Evolutionary conservation across 2,888 invertebrate species (phyloP).

Genomic region (Iphiclides podalirius): DNA sequence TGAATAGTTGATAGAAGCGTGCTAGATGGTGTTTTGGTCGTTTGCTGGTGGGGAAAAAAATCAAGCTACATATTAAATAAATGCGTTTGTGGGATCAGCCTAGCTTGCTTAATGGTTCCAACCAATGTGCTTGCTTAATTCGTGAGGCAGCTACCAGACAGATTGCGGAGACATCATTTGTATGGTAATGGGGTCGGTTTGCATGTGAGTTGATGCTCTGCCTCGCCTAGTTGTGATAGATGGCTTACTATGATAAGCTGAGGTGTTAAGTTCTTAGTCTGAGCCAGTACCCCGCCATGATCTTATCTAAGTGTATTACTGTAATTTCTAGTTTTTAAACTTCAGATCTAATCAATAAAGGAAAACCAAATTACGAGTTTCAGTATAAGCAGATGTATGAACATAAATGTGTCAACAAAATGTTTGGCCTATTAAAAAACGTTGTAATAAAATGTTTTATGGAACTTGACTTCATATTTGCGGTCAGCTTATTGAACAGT

Average conservation of each 20-base stretch:
- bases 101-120: constrained; percentile 35
- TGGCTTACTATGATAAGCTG: constrained; percentile 15
- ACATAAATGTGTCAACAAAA: too few relatives aligned
- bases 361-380: too few relatives aligned
- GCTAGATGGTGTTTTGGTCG: too few relatives aligned
- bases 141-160: constrained; percentile 35
- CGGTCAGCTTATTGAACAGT: not conserved
- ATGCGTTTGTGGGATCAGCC: constrained; percentile 50
- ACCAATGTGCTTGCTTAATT: constrained; percentile 34
- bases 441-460: too few relatives aligned
- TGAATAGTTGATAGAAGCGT: too few relatives aligned
- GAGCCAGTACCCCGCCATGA: not conserved
- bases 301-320: too few relatives aligned
- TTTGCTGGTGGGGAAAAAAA: constrained; percentile 22
- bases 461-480: not conserved
- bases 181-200: constrained; percentile 59
- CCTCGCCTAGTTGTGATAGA: constrained; percentile 20
- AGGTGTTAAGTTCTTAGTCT: constrained; percentile 13
- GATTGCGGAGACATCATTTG: constrained; percentile 53
- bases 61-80: constrained; percentile 68
- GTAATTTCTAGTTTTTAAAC: too few relatives aligned
- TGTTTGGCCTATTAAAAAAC: too few relatives aligned
- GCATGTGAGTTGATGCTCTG: constrained; percentile 40
- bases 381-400: too few relatives aligned
- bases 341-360: too few relatives aligned